Evolutionary conservation across 2,888 invertebrate species (phyloP).

Genomic region (Phania funesta): DNA sequence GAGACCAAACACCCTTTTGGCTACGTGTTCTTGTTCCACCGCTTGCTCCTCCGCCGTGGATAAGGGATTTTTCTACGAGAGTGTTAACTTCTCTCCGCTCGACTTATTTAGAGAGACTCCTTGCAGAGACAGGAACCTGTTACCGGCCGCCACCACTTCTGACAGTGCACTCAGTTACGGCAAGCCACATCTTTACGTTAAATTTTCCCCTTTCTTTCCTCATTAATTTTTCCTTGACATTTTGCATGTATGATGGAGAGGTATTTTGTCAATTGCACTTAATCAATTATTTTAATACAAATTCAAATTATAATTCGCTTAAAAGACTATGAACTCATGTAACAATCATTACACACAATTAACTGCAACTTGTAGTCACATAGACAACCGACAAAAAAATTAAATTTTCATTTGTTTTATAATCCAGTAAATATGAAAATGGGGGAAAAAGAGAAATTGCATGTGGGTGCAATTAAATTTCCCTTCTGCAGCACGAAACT

Average conservation of each 20-base stretch:
- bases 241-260: neutral
- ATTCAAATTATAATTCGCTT: conserved; percentile 53
- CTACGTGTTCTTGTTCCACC: no score
- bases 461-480: conserved; percentile 48
- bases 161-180: no score
- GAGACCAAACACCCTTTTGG: no score
- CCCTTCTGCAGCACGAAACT: conserved; percentile 26
- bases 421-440: neutral
- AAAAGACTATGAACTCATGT: conserved; percentile 33
- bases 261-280: conserved; percentile 32
- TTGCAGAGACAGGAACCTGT: no score
- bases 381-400: conserved; percentile 1
- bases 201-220: neutral
- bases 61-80: no score
- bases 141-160: no score
- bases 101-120: no score
- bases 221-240: conserved; percentile 30
- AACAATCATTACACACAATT: conserved; percentile 40
- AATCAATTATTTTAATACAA: conserved; percentile 48
- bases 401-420: conserved; percentile 4
- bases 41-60: no score
- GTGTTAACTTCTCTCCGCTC: no score
- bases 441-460: conserved; percentile 28
- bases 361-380: no score
- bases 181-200: no score